Conservation (phyloP, 2,888 invertebrate genomes). For the Sicus ferrugineus region DNA sequence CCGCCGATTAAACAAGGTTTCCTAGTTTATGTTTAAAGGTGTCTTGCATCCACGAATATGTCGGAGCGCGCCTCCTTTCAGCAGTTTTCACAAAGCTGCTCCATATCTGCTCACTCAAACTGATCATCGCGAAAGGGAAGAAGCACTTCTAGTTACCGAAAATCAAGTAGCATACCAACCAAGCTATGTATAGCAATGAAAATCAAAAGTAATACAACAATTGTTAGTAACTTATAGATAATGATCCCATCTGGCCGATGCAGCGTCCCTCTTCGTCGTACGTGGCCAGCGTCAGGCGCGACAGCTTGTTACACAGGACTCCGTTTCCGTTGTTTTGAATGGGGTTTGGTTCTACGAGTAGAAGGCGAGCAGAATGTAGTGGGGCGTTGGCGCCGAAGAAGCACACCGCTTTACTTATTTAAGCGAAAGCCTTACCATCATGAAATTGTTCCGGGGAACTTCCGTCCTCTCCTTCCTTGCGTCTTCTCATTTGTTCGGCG, state of each 20-base stretch:
- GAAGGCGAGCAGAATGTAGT: too few species aligned
- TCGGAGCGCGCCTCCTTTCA: not conserved
- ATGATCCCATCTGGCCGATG: conserved; percentile 87
- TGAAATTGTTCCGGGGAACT: conserved; percentile 63
- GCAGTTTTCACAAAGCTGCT: not conserved
- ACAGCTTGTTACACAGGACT: conserved; percentile 83
- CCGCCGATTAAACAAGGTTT: not conserved
- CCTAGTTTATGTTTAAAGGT: too few species aligned
- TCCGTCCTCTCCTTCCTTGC: conserved; percentile 64
- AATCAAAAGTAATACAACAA: conserved; percentile 42
- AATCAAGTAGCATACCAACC: conserved; percentile 26
- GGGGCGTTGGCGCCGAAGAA: not conserved
- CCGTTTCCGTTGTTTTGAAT: conserved; percentile 64
- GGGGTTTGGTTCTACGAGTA: conserved; percentile 64
- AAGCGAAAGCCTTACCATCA: conserved; percentile 62
- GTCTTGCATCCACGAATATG: not conserved
- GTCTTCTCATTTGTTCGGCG: conserved; percentile 77
- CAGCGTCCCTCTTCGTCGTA: conserved; percentile 89
- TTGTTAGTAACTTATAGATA: conserved; percentile 72
- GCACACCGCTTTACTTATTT: not conserved
- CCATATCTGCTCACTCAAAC: not conserved
- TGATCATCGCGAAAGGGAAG: too few species aligned
- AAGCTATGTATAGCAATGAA: conserved; percentile 33
- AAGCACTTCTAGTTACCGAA: conserved; percentile 10
- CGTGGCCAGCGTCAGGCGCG: conserved; percentile 84